Evolutionary conservation across 2,113 vertebrate species (phyloP).

Genomic region (Arizona elegans): DNA sequence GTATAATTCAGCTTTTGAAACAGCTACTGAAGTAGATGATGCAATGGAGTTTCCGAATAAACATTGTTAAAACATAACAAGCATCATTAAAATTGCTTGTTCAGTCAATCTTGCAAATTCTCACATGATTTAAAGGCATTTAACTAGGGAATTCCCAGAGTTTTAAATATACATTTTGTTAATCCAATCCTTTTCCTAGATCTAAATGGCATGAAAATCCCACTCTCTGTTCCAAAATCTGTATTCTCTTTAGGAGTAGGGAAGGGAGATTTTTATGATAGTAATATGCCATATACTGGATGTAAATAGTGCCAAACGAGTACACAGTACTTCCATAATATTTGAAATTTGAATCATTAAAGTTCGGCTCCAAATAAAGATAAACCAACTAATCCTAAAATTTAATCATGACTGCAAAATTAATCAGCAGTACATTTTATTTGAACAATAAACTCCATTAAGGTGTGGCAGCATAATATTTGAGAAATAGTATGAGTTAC

Average conservation of each 20-base stretch:
- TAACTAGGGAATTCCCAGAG: neutral
- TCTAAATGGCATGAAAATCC: neutral
- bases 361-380: neutral
- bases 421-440: neutral
- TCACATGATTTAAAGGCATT: neutral
- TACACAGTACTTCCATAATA: neutral
- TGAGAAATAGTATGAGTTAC: neutral
- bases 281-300: neutral
- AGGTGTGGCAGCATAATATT: neutral
- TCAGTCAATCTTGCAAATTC: neutral
- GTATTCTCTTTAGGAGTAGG: neutral
- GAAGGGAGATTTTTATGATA: neutral
- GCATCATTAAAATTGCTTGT: neutral
- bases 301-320: neutral
- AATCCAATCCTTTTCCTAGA: neutral
- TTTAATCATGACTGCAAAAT: neutral
- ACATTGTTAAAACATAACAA: neutral
- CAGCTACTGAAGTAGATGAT: neutral
- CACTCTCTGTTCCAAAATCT: no score
- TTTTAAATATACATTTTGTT: neutral
- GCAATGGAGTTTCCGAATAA: neutral
- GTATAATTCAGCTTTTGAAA: neutral
- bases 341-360: neutral
- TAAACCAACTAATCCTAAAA: neutral
- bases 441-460: neutral